Base-by-base conservation (phyloP, 2,797 vertebrate genomes). In the Philypnodon macrostomus region DNA sequence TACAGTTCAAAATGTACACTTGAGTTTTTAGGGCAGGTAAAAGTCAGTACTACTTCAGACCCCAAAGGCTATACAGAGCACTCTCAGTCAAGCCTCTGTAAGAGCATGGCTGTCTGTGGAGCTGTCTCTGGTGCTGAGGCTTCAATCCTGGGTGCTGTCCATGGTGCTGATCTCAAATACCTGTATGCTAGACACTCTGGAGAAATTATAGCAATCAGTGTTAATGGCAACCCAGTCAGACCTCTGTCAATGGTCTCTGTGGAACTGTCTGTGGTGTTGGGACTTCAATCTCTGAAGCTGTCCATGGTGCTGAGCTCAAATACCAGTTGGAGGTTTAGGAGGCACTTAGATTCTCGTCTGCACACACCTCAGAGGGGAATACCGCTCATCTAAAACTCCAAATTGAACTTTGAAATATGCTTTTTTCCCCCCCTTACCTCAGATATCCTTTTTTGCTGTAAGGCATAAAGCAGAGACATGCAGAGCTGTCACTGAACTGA, bases 331-430 rank as follows among this genome's bases (percentile, higher is more conserved):
- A 46, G 29, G 27, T 55, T 65, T 48, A 41, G 37, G 12, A 53
- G 45, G 51, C 5, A 13, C 40, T 58, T 47, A 15, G 50, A 55
- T 19, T 47, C 41, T 63, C 4, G 46, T 51, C 60, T 39, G 5
- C 32, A 16, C 32, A 16, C 19, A 45, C 49, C 58, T 64, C 53
- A 29, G 27, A 58, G 37, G 55, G 23, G 47, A 70, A 73, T 40
- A 36, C 41, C 4, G 5, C 53, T 68, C 40, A 45, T 67, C 34
- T 58, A 18, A 61, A 70, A 77, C 52, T 49, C 57, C 44, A 65
- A 68, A 78, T 74, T 67, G 59, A 71, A 71, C 59, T 63, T 63
- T 68, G 26, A 63, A 63, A 67, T 34, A 37, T 48, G 41, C 16
- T 29, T 12, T 62, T 57, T 33, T 57, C 15, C 13, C 5, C 4